A percentile compares a stretch with the other conserved stretches of the same genome.
Evolutionary conservation across 2,888 invertebrate species (phyloP).

Genomic region (Sphaerophoria rueppellii): DNA sequence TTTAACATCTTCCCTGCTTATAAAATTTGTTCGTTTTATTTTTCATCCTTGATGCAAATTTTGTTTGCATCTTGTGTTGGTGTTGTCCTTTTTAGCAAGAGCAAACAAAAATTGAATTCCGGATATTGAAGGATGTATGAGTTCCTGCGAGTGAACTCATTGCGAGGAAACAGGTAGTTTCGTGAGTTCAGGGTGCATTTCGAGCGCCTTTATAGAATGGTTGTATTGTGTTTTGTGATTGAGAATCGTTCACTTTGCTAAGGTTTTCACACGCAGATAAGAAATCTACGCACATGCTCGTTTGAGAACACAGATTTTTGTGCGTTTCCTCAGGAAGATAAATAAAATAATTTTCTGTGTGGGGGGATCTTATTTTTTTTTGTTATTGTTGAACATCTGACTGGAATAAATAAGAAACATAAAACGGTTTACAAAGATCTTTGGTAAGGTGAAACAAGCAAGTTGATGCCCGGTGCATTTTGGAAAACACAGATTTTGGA

Average conservation of each 20-base stretch:
- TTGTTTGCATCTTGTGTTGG: constrained; percentile 26
- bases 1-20: constrained; percentile 29
- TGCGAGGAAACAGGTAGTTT: constrained; percentile 55
- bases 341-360: constrained; percentile 30
- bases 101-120: constrained; percentile 67
- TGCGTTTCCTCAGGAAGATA: constrained; percentile 42
- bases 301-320: constrained; percentile 34
- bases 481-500: constrained; percentile 54
- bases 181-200: constrained; percentile 57
- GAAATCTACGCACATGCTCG: constrained; percentile 67
- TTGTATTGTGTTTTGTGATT: constrained; percentile 13
- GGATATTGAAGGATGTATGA: constrained; percentile 58
- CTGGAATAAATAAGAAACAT: constrained; percentile 29
- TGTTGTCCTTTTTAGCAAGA: constrained; percentile 36
- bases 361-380: constrained; percentile 44
- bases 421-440: constrained; percentile 59
- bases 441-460: constrained; percentile 56
- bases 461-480: constrained; percentile 58
- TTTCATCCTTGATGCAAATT: constrained; percentile 66
- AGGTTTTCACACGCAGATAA: constrained; percentile 72
- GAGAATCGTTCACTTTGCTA: constrained; percentile 22
- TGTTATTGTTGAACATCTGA: constrained; percentile 56
- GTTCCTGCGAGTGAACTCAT: constrained; percentile 17
- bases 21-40: constrained; percentile 23
- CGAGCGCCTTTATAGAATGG: constrained; percentile 44